Base-by-base conservation (phyloP, 2,888 invertebrate species). In the Pachycephus smyrnensis region DNA sequence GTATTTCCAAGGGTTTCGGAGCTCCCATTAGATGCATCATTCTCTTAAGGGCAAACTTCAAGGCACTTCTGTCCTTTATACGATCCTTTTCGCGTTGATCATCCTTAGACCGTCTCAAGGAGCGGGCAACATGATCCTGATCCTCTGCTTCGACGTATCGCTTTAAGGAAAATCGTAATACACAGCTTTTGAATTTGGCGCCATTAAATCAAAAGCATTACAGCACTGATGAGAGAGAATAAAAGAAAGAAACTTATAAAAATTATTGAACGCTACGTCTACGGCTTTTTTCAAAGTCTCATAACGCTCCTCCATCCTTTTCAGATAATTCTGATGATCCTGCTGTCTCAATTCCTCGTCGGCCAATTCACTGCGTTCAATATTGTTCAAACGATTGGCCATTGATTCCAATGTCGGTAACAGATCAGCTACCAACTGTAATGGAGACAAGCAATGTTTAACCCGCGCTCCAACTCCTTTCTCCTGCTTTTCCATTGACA, bases 11-110 rank as follows among this genome's bases (percentile, higher is more conserved):
- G 55, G 55, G 55, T 55, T 55, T 55, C 55, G 55, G 9, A 55
- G 55, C 79, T 68, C 73, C 81, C 80, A 81, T 84, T 75, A 85
- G 82, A 75, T 82, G 81, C 81, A 81, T 82, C 82, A 85, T 81
- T 73, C 82, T 81, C 76, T 80, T 77, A 30, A 86, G 76, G 68
- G 83, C 84, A 73, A 82, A 78, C 80, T 85, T 85, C 82, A 87
- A 83, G 80, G 86, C 84, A 40, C 77, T 83, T 81, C 86, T 80
- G 79, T 84, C 81, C 80, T 82, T 80, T 73, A 82, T 69, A 77
- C 80, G 81, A 11, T 84, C 83, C 73, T 73, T 75, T 74, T 81
- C 80, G n/a, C 80, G 74, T 32, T 69, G 68, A 73, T 79, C 80
- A 73, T 80, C 33, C 33, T 71, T 31, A 11, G 15, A 71, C 12